Percentiles rank a stretch among this genome's conserved stretches.
Evolutionary conservation across 1,140 invertebrate genomes (phyloP).

Genomic region (Pogonomyrmex barbatus): DNA sequence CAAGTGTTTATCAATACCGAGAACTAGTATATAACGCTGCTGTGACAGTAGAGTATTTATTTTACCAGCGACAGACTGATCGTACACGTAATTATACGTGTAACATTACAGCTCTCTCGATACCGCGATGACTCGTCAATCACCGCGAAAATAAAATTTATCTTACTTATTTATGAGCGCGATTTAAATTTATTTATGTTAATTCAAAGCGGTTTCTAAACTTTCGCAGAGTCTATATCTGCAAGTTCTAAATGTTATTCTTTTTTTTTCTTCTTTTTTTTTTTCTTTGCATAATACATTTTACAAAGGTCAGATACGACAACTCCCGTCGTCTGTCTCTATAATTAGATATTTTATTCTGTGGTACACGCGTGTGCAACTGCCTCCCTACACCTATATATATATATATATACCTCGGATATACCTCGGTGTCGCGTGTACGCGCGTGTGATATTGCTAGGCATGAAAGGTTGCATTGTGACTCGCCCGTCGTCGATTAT

Average conservation of each 20-base stretch:
- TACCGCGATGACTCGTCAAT: background rate
- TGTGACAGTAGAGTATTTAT: background rate
- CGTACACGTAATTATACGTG: background rate
- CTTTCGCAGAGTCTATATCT: background rate
- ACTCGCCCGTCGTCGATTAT: constrained; percentile 13
- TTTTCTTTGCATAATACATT: constrained; percentile 4
- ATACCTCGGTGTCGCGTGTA: background rate
- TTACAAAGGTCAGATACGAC: constrained; percentile 39
- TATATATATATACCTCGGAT: too few relatives aligned
- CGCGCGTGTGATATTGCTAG: background rate
- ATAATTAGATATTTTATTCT: constrained; percentile 31
- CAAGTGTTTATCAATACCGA: constrained; percentile 22
- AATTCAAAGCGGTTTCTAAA: background rate
- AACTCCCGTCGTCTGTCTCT: background rate
- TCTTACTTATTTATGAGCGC: background rate
- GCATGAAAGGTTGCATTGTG: constrained; percentile 50
- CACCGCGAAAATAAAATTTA: background rate
- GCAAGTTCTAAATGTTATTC: background rate
- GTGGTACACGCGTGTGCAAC: background rate
- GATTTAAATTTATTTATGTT: background rate
- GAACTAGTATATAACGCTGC: background rate
- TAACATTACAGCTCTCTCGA: background rate
- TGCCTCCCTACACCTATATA: background rate
- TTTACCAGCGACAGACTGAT: background rate
- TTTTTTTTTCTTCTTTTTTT: background rate